phyloP scores from a whole-genome alignment of 2,888 invertebrate genomes.

The Eristalis pertinax region DNA sequence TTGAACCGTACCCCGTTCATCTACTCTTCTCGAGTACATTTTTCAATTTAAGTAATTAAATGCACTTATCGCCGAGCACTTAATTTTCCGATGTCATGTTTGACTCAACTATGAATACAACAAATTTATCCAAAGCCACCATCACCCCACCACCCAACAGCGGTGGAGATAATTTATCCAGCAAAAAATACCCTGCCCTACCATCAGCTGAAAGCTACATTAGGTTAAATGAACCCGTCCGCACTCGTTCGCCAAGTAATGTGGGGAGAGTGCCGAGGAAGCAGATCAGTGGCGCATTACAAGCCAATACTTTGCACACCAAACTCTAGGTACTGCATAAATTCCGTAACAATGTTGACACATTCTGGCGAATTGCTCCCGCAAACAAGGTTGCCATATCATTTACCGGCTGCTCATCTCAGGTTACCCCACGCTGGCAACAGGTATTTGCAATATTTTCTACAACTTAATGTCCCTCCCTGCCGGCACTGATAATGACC shows the following conservation, averaged over 20 bases:
- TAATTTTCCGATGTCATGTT: neutral
- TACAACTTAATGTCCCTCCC: conserved; percentile 46
- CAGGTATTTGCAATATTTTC: conserved; percentile 52
- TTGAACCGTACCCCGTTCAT: neutral
- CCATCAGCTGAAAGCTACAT: conserved; percentile 3
- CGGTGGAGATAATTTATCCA: conserved; percentile 3
- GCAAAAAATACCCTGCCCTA: neutral
- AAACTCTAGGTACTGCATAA: conserved; percentile 48
- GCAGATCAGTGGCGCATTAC: conserved; percentile 29
- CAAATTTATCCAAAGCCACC: neutral
- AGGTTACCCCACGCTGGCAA: conserved; percentile 40
- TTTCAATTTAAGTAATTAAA: neutral
- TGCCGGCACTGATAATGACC: neutral
- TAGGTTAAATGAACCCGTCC: conserved; percentile 38
- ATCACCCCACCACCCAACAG: neutral
- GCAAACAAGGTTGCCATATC: conserved; percentile 41
- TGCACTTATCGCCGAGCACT: neutral
- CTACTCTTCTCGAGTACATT: neutral
- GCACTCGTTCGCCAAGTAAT: neutral
- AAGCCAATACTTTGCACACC: conserved; percentile 18
- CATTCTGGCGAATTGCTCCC: conserved; percentile 33
- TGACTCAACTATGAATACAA: neutral
- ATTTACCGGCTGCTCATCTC: conserved; percentile 43
- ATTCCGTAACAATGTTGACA: conserved; percentile 53
- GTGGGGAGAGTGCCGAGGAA: neutral